Conservation (phyloP, 2,113 vertebrate genomes). For the Rhea pennata region DNA sequence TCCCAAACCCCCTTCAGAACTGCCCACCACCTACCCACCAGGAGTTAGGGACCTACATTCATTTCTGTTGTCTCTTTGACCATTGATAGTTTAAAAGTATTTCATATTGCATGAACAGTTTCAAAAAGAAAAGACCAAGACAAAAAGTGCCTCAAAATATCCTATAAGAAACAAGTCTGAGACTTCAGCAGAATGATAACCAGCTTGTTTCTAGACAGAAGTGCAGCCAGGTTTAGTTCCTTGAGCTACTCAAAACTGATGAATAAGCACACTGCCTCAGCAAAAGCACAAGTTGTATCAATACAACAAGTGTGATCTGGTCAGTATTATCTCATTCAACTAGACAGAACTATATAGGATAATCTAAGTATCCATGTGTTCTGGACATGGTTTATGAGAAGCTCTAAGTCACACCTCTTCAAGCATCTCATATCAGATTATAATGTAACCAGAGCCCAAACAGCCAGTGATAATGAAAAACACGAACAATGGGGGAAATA, state of each 20-base stretch:
- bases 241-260: background rate
- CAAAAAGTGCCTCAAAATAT: background rate
- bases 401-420: background rate
- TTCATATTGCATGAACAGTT: background rate
- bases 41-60: background rate
- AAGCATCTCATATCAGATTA: background rate
- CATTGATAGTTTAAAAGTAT: background rate
- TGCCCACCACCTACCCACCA: background rate
- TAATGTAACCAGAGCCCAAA: background rate
- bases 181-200: background rate
- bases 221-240: background rate
- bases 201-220: background rate
- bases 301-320: background rate
- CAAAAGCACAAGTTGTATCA: background rate
- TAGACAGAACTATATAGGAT: background rate
- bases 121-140: background rate
- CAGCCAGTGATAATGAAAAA: background rate
- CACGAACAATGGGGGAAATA: background rate
- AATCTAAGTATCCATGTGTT: background rate
- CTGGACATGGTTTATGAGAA: background rate
- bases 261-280: background rate
- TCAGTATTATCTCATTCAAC: background rate
- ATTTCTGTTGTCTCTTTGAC: background rate
- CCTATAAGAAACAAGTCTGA: background rate
- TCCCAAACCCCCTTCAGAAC: background rate